A percentile compares a stretch with the other conserved stretches of the same genome.
These are phyloP conservation scores for Ceratotherium simum DNA, from an alignment of 2,113 vertebrate genomes.

Conservation along the genomic window DNA sequence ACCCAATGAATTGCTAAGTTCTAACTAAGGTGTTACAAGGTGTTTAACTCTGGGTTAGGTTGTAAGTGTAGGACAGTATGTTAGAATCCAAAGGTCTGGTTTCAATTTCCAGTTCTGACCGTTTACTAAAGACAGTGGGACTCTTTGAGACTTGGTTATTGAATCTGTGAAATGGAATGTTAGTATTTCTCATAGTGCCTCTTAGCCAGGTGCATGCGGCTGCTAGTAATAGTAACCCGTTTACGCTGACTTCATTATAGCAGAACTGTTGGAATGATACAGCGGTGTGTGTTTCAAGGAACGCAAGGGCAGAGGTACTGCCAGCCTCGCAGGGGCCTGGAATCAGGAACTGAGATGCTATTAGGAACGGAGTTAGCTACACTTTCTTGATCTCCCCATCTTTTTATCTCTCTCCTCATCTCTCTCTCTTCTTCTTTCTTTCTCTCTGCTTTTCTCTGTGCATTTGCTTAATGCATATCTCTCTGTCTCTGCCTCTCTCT, in stretches of 20 bases:
- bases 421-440: neutral
- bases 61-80: neutral
- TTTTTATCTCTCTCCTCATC: neutral
- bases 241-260: neutral
- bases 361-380: neutral
- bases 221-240: neutral
- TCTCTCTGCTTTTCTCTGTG: neutral
- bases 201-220: neutral
- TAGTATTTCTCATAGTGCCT: neutral
- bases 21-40: neutral
- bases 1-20: neutral
- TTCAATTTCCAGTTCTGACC: neutral
- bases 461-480: neutral
- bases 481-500: neutral
- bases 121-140: neutral
- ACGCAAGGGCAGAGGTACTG: neutral
- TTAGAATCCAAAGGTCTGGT: neutral
- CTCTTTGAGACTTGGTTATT: neutral
- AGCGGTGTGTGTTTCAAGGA: neutral
- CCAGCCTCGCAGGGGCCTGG: neutral
- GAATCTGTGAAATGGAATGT: neutral
- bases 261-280: neutral
- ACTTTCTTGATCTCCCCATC: neutral
- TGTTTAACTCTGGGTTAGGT: neutral
- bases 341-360: neutral